A percentile compares a stretch with the other conserved stretches of the same genome.
Evolutionary conservation across 2,888 invertebrate genomes (phyloP).

Genomic region (Cosmia trapezina): DNA sequence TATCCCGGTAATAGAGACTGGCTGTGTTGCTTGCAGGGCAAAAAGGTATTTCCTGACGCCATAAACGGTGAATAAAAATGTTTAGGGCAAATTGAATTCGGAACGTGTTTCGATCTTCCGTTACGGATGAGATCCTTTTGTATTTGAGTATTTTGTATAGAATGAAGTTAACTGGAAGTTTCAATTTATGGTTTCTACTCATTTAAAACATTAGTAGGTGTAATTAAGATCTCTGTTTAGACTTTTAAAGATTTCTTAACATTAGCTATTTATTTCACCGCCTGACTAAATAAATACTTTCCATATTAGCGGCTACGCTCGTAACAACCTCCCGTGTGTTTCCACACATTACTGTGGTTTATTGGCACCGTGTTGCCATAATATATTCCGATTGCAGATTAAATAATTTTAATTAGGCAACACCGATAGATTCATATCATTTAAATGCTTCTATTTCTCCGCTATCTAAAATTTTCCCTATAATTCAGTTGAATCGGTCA

Average conservation of each 20-base stretch:
- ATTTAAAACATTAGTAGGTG: neutral
- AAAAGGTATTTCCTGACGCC: constrained; percentile 47
- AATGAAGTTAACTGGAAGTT: constrained; percentile 37
- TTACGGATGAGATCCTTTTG: constrained; percentile 32
- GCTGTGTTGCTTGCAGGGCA: constrained; percentile 31
- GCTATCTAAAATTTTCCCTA: constrained; percentile 73
- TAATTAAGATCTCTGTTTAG: too few relatives aligned
- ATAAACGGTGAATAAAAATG: constrained; percentile 62
- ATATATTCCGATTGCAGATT: constrained; percentile 87
- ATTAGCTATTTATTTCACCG: neutral
- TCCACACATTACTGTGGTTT: constrained; percentile 75
- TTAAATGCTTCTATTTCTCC: constrained; percentile 69
- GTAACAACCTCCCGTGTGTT: constrained; percentile 70
- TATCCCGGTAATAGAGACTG: constrained; percentile 13
- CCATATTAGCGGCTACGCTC: constrained; percentile 20
- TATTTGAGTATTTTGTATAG: constrained; percentile 18
- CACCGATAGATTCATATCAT: constrained; percentile 77
- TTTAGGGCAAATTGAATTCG: constrained; percentile 61
- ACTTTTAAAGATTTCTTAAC: too few relatives aligned
- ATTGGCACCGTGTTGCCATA: constrained; percentile 80
- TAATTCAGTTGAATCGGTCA: constrained; percentile 63
- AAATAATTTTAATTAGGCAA: constrained; percentile 86
- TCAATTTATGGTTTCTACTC: constrained; percentile 11
- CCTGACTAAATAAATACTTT: neutral
- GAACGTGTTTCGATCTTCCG: constrained; percentile 58